Evolutionary conservation across 2,888 invertebrate genomes (phyloP).

Genomic region (Helicoverpa assulta): DNA sequence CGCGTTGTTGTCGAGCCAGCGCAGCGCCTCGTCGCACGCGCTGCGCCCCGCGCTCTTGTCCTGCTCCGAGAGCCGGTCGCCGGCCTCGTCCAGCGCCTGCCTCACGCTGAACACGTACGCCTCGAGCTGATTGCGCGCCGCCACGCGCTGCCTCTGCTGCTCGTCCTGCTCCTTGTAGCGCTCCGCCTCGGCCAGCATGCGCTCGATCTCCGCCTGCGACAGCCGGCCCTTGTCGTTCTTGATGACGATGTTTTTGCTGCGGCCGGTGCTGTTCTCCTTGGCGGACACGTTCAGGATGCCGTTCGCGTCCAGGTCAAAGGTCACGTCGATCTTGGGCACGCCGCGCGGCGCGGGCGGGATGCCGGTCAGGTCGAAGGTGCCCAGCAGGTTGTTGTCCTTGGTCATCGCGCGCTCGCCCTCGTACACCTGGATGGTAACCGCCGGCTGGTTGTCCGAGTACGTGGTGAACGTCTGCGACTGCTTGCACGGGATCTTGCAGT

Average conservation of each 20-base stretch:
- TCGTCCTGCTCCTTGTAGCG: constrained; percentile 93
- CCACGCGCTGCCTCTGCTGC: constrained; percentile 92
- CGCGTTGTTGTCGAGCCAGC: constrained; percentile 93
- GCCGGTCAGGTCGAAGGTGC: constrained; percentile 92
- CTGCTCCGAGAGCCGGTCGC: constrained; percentile 90
- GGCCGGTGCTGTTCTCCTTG: constrained; percentile 92
- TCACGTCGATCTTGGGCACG: constrained; percentile 92
- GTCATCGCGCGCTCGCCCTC: constrained; percentile 95
- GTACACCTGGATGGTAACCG: constrained; percentile 93
- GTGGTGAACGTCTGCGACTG: constrained; percentile 94
- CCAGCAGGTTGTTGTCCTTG: constrained; percentile 93
- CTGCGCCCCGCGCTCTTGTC: constrained; percentile 90
- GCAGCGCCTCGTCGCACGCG: constrained; percentile 91
- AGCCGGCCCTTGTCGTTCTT: constrained; percentile 95
- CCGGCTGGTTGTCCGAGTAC: constrained; percentile 95
- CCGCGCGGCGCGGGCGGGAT: constrained; percentile 93
- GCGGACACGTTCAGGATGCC: constrained; percentile 96
- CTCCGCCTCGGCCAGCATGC: constrained; percentile 94
- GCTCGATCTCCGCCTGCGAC: constrained; percentile 95
- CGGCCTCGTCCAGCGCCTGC: constrained; percentile 92
- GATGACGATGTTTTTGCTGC: constrained; percentile 94
- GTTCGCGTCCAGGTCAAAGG: constrained; percentile 94
- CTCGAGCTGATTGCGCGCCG: constrained; percentile 93
- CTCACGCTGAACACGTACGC: constrained; percentile 93
- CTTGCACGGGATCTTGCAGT: constrained; percentile 93